Base-by-base conservation (phyloP, 2,888 invertebrate genomes). In the Agrochola litura region DNA sequence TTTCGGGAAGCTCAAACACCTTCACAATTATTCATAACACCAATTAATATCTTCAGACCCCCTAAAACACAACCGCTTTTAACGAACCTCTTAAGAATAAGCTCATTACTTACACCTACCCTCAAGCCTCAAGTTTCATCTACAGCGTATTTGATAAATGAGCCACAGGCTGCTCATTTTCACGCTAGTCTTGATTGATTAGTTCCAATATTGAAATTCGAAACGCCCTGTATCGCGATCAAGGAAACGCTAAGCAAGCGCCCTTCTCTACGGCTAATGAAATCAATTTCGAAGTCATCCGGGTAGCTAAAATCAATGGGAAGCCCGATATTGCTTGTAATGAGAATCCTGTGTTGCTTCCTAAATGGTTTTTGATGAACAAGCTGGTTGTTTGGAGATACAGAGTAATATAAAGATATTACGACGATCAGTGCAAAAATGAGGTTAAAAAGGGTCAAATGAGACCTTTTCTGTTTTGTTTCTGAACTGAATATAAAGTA, bases 141-240 rank as follows among this genome's bases (percentile, higher is more conserved):
- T 91, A 90, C 91, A 91, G 90, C 89, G 79, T 91, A 90, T 92
- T 89, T 88, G 93, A 93, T 93, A 92, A 93, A 93, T 92, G 92
- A 89, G 89, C 88, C 90, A 89, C 89, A 89, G 89, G 89, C 90
- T 88, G 89, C 92, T 92, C 92, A 93, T 93, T 94, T 93, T 90
- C 93, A 89, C 90, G 88, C 89, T 90, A 89, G 86, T 82, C 90
- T 91, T 94, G 94, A 94, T 94, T 94, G 94, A 94, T 94, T 94
- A 92, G 93, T 92, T 90, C 91, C 92, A 91, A 94, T 94, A 94
- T 94, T 93, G 93, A 93, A 94, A 94, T 94, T 92, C 90, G 91
- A 87, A 90, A 89, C 90, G 68, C 79, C 88, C 88, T 92, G 91
- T 92, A 90, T 91, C 85, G 85, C 80, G 82, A 87, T 89, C 83